These are phyloP conservation scores for Myotis yumanensis DNA, from an alignment of 2,113 vertebrate genomes.

Conservation along the genomic window DNA sequence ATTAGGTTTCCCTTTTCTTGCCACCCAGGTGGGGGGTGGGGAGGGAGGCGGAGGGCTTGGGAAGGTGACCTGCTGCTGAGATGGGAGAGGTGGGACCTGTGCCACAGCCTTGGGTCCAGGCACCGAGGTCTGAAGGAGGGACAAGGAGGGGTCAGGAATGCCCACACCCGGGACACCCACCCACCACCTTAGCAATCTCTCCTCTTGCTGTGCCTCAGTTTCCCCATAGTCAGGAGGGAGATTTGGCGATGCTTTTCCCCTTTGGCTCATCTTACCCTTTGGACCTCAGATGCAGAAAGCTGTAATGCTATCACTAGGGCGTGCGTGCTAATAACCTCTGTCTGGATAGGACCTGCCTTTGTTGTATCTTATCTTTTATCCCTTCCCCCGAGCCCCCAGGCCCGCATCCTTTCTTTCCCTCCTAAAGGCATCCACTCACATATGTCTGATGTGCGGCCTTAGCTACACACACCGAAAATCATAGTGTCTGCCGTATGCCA, in stretches of 20 bases:
- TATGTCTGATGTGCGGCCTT: background rate
- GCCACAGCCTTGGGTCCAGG: background rate
- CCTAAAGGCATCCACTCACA: background rate
- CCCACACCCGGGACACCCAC: too few relatives aligned
- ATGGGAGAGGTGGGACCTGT: rapidly evolving
- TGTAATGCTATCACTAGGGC: background rate
- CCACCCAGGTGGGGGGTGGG: background rate
- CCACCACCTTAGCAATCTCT: too few relatives aligned
- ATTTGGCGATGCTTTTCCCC: background rate
- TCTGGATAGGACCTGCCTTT: background rate
- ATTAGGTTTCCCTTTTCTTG: background rate
- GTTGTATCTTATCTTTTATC: background rate
- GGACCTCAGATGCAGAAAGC: background rate
- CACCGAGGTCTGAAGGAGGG: rapidly evolving
- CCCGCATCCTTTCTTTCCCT: background rate
- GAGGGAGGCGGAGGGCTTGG: rapidly evolving
- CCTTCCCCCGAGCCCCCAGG: background rate
- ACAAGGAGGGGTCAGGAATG: background rate
- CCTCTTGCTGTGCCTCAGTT: background rate
- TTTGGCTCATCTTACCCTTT: background rate
- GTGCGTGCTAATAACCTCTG: too few relatives aligned
- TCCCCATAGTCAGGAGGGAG: background rate
- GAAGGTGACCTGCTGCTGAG: background rate
- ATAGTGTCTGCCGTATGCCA: background rate
- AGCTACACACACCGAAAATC: background rate